Conservation (phyloP, 2,113 vertebrate species). For the Smithornis capensis region DNA sequence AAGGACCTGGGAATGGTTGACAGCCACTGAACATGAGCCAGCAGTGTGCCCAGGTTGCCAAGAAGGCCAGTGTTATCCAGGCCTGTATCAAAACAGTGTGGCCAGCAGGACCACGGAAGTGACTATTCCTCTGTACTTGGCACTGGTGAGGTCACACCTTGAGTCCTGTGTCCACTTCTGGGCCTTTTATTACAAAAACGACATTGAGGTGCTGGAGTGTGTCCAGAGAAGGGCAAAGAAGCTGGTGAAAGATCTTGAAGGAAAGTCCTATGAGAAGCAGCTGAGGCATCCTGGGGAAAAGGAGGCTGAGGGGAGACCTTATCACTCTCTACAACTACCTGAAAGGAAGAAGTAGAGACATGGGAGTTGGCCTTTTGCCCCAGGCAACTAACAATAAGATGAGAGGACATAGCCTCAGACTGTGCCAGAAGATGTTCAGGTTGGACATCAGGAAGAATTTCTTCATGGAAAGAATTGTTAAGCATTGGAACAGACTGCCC, state of each 20-base stretch:
- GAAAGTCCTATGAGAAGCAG: not conserved
- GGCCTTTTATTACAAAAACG: not conserved
- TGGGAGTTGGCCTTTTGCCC: not conserved
- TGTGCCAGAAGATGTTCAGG: not conserved
- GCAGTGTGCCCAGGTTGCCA: not conserved
- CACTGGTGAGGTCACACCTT: not conserved
- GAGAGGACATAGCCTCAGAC: not conserved
- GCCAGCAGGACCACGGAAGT: not conserved
- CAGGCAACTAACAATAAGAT: not conserved
- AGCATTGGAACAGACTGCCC: not conserved
- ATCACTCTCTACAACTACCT: not conserved
- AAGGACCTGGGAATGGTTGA: not conserved
- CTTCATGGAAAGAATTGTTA: not conserved
- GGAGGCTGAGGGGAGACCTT: not conserved
- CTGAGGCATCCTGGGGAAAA: not conserved
- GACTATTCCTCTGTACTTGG: not conserved
- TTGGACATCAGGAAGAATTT: not conserved
- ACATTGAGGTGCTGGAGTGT: not conserved
- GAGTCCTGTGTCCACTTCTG: not conserved
- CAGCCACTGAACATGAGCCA: not conserved
- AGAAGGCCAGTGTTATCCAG: fast-evolving
- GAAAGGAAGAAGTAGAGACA: not conserved
- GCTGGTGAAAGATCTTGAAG: not conserved
- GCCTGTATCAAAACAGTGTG: not conserved
- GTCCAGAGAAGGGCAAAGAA: not conserved